Evolutionary conservation across 2,797 vertebrate genomes (phyloP).

Genomic region (Melanotaenia trifasciata): DNA sequence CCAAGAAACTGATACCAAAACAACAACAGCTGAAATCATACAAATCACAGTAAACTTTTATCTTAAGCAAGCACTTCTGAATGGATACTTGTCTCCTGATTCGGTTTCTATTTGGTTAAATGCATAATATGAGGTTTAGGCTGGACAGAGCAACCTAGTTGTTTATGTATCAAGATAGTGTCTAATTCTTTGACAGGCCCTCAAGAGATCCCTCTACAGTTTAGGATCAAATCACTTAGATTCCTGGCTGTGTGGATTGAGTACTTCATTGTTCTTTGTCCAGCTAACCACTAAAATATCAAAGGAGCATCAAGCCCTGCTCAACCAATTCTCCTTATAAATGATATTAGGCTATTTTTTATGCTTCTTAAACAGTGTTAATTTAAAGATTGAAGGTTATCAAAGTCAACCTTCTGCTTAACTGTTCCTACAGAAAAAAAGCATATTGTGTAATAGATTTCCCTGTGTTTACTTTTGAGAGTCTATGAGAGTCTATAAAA

Average conservation of each 20-base stretch:
- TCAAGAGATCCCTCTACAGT: constrained; percentile 3
- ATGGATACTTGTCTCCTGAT: neutral
- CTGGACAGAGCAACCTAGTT: neutral
- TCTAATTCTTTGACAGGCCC: neutral
- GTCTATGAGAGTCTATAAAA: constrained; percentile 26
- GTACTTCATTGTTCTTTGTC: neutral
- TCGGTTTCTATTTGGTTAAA: neutral
- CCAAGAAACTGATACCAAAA: neutral
- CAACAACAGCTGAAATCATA: neutral
- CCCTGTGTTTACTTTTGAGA: constrained; percentile 30
- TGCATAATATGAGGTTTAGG: neutral
- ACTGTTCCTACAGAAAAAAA: constrained; percentile 8
- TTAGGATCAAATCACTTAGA: constrained; percentile 1
- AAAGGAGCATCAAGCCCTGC: neutral
- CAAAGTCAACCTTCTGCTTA: neutral
- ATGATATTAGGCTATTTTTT: neutral
- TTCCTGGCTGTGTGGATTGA: constrained; percentile 13
- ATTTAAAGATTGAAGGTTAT: neutral
- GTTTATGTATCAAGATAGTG: neutral
- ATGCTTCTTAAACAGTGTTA: neutral
- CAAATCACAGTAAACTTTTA: neutral
- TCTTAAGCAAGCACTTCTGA: neutral
- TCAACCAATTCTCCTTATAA: neutral
- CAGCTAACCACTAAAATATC: neutral
- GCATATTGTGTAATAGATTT: constrained; percentile 33